Evolutionary conservation across 2,797 vertebrate genomes (phyloP).

Genomic region (Paguma larvata): DNA sequence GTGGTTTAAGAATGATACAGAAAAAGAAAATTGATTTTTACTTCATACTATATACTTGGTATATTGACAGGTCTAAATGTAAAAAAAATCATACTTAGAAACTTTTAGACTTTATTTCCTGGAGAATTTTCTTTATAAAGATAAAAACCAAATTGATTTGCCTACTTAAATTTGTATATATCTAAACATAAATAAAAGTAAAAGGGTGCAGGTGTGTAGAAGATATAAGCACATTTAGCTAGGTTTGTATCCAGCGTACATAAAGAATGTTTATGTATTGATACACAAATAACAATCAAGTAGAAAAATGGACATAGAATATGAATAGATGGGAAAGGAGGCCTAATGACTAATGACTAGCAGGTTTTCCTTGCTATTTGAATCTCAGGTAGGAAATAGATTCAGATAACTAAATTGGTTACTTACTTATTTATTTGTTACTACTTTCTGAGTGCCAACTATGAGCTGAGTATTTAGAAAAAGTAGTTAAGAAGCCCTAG

Average conservation of each 20-base stretch:
- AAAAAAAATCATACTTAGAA: neutral
- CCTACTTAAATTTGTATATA: neutral
- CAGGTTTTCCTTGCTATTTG: neutral
- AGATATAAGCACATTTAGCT: neutral
- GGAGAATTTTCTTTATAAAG: neutral
- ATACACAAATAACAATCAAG: neutral
- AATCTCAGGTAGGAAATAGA: neutral
- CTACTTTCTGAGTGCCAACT: neutral
- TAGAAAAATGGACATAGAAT: neutral
- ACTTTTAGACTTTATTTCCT: neutral
- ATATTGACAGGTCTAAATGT: slow-evolving; percentile 8
- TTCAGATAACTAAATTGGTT: neutral
- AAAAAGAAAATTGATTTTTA: neutral
- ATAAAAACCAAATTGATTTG: neutral
- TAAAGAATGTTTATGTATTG: neutral
- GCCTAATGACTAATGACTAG: neutral
- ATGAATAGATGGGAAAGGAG: neutral
- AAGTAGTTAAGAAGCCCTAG: neutral
- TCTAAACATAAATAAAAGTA: neutral
- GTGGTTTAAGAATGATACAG: neutral
- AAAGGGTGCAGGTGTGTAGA: neutral
- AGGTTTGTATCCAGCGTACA: neutral
- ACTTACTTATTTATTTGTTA: neutral
- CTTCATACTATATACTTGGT: neutral
- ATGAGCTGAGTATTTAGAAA: neutral